Conservation (phyloP, 2,888 invertebrate species). For the Geophilus truncorum region DNA sequence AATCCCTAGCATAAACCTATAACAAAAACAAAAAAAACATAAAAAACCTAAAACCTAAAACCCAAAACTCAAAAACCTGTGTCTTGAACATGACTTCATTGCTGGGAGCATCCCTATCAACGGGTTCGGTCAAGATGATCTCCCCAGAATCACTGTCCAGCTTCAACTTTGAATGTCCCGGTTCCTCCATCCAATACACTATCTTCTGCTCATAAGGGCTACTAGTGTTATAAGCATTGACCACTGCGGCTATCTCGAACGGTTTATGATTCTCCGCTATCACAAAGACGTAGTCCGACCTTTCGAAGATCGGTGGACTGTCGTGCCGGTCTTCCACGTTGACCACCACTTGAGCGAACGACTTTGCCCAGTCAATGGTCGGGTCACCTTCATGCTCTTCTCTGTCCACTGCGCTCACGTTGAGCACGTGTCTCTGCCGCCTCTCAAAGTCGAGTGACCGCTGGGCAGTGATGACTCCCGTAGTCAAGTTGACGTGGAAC, state of each 20-base stretch:
- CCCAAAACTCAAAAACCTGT: too few species aligned
- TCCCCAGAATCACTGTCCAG: constrained; percentile 42
- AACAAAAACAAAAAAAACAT: neutral
- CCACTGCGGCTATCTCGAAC: constrained; percentile 40
- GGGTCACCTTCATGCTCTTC: constrained; percentile 42
- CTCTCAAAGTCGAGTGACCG: constrained; percentile 42
- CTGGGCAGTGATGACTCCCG: constrained; percentile 40
- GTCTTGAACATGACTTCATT: constrained; percentile 42
- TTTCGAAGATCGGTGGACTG: constrained; percentile 42
- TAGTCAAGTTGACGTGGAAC: constrained; percentile 42
- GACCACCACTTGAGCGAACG: constrained; percentile 41
- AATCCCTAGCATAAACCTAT: constrained; percentile 41
- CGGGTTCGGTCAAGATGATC: constrained; percentile 41
- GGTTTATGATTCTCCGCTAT: constrained; percentile 41
- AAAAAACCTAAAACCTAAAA: too few species aligned
- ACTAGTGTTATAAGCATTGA: constrained; percentile 42
- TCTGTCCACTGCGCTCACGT: constrained; percentile 42
- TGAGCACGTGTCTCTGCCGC: constrained; percentile 40
- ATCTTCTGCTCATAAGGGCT: constrained; percentile 42
- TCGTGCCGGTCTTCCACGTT: constrained; percentile 43
- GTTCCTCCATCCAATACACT: constrained; percentile 41
- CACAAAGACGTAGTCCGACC: constrained; percentile 41
- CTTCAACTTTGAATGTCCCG: constrained; percentile 37
- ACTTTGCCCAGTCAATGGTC: constrained; percentile 40
- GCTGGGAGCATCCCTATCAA: constrained; percentile 42